Conservation (phyloP, 2,113 vertebrate genomes). For the Dromiciops gliroides region DNA sequence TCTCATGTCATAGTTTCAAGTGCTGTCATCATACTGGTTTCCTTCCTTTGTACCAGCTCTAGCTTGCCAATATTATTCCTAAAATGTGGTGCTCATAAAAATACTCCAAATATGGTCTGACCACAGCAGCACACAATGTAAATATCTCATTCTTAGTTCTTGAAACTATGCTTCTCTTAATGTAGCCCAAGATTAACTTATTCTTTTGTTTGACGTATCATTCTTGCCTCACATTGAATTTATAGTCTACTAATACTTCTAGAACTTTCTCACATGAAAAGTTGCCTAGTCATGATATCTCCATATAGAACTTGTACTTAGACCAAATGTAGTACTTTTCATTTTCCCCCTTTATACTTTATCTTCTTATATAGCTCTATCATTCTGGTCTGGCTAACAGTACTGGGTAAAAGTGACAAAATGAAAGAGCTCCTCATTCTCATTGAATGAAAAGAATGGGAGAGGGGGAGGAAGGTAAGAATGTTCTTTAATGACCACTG, state of each 20-base stretch:
- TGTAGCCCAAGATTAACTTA: not conserved
- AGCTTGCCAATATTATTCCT: not conserved
- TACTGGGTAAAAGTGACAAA: not conserved
- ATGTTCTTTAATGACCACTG: not conserved
- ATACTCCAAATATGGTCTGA: not conserved
- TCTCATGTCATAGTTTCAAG: not conserved
- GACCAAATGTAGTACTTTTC: not conserved
- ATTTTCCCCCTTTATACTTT: not conserved
- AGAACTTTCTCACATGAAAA: not conserved
- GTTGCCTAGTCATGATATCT: not conserved
- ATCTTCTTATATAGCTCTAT: not conserved
- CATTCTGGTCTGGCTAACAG: not conserved
- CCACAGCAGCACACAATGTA: not conserved
- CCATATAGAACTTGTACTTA: not conserved
- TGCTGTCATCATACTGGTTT: not conserved
- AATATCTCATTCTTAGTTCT: not conserved
- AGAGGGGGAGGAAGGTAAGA: not conserved
- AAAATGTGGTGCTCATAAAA: not conserved
- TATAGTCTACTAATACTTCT: not conserved
- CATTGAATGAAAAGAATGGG: not conserved
- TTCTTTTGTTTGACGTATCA: not conserved
- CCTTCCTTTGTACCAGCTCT: not conserved
- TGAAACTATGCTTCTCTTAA: not conserved
- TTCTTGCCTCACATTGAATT: not conserved
- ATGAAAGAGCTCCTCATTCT: not conserved